These are phyloP conservation scores for Empis stercorea DNA, from an alignment of 2,888 invertebrate genomes.

Conservation along the genomic window DNA sequence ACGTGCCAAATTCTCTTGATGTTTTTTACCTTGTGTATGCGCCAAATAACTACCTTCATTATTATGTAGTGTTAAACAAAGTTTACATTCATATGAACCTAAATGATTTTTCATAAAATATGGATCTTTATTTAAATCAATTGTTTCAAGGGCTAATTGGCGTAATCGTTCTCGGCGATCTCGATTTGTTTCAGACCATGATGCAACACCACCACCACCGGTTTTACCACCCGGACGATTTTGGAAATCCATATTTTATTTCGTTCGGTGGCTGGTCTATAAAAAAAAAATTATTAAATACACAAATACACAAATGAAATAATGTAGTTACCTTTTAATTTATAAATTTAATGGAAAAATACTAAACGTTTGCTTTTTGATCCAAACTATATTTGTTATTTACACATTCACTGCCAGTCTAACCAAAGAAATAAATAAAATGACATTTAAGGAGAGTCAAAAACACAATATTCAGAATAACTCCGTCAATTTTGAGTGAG, in stretches of 20 bases:
- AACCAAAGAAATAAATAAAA: too few relatives aligned
- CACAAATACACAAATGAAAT: too few relatives aligned
- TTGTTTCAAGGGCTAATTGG: slow-evolving; percentile 94
- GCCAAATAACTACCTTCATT: slow-evolving; percentile 98
- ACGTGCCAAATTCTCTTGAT: slow-evolving; percentile 95
- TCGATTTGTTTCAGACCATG: slow-evolving; percentile 96
- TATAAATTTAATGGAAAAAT: too few relatives aligned
- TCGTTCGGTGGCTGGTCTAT: too few relatives aligned
- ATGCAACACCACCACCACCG: slow-evolving; percentile 97
- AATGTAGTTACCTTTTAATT: too few relatives aligned
- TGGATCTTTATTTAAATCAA: slow-evolving; percentile 97
- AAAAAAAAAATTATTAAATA: too few relatives aligned
- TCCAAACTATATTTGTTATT: too few relatives aligned
- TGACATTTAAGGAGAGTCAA: too few relatives aligned
- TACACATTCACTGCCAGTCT: too few relatives aligned
- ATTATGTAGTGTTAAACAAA: slow-evolving; percentile 96
- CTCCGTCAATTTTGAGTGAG: too few relatives aligned
- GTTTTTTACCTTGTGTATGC: slow-evolving; percentile 99
- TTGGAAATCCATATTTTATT: slow-evolving; percentile 84
- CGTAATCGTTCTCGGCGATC: slow-evolving; percentile 91
- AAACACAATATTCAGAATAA: too few relatives aligned
- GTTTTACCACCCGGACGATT: slow-evolving; percentile 98
- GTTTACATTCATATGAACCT: slow-evolving; percentile 96
- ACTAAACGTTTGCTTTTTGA: too few relatives aligned
- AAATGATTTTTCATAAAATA: slow-evolving; percentile 99